Evolutionary conservation across 1,140 invertebrate species (phyloP).

Genomic region (Panulirus ornatus): DNA sequence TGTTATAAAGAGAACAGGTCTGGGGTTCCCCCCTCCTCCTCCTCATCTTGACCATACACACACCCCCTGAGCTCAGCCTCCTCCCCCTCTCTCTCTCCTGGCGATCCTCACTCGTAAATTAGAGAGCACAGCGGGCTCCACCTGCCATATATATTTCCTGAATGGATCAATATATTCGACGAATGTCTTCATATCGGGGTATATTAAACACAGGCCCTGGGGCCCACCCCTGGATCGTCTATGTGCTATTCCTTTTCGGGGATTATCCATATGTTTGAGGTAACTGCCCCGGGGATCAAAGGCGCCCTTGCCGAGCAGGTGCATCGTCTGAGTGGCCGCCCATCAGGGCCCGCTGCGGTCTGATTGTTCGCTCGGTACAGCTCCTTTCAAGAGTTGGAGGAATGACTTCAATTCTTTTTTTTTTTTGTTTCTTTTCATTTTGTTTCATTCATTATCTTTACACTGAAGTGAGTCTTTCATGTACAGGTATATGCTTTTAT

Average conservation of each 20-base stretch:
- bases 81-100: not conserved
- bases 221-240: not conserved
- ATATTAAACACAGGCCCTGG: constrained; percentile 10
- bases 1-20: not conserved
- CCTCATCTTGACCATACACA: not conserved
- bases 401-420: not conserved
- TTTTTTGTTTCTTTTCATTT: not conserved
- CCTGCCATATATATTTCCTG: not conserved
- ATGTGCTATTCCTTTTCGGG: not conserved
- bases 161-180: constrained; percentile 31
- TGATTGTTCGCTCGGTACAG: not conserved
- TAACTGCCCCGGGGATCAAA: constrained; percentile 14
- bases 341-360: not conserved
- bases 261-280: constrained; percentile 42
- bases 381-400: not conserved
- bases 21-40: no score
- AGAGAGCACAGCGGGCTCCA: not conserved
- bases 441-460: not conserved
- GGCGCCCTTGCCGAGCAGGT: constrained; percentile 27
- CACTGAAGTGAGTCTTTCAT: not conserved
- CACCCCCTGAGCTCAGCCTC: not conserved
- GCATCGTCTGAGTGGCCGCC: constrained; percentile 10
- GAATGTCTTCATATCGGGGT: constrained; percentile 31
- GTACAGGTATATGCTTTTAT: constrained; percentile 41
- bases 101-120: not conserved